Conservation (phyloP, 1,140 invertebrate genomes). For the Maniola jurtina region DNA sequence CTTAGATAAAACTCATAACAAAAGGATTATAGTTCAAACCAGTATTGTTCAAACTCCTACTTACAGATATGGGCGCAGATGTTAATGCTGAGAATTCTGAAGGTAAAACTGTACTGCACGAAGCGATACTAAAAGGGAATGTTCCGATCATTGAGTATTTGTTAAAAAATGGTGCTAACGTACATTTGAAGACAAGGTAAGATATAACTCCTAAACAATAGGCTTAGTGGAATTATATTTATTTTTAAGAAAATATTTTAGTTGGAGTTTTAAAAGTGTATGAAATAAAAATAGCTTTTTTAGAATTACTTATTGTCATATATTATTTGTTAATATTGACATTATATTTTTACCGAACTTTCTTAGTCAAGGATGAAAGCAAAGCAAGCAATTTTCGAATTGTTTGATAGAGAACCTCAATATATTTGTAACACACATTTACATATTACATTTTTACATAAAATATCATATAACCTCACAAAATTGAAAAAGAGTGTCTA, state of each 20-base stretch:
- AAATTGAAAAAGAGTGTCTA: too few species aligned
- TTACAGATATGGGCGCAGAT: slow-evolving; percentile 84
- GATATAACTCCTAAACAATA: not conserved
- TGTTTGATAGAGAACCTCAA: too few species aligned
- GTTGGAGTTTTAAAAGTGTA: not conserved
- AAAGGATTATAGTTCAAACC: too few species aligned
- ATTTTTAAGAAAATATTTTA: not conserved
- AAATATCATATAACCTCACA: too few species aligned
- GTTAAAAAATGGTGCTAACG: slow-evolving; percentile 89
- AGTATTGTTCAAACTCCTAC: too few species aligned
- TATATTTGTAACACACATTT: too few species aligned
- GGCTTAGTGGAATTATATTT: too few species aligned
- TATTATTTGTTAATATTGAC: not conserved
- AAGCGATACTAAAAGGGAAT: slow-evolving; percentile 87
- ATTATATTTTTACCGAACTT: not conserved
- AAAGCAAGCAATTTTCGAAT: too few species aligned
- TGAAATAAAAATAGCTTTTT: not conserved
- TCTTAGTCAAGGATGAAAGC: too few species aligned
- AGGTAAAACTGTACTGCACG: slow-evolving; percentile 88
- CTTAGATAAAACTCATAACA: too few species aligned
- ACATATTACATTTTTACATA: too few species aligned
- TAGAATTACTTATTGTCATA: too few species aligned
- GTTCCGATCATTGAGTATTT: slow-evolving; percentile 85
- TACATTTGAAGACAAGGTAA: slow-evolving; percentile 87
- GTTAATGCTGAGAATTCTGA: slow-evolving; percentile 89